A percentile compares a stretch with the other conserved stretches of the same genome.
Conservation (phyloP, 2,113 vertebrate species). For the Piliocolobus tephrosceles region DNA sequence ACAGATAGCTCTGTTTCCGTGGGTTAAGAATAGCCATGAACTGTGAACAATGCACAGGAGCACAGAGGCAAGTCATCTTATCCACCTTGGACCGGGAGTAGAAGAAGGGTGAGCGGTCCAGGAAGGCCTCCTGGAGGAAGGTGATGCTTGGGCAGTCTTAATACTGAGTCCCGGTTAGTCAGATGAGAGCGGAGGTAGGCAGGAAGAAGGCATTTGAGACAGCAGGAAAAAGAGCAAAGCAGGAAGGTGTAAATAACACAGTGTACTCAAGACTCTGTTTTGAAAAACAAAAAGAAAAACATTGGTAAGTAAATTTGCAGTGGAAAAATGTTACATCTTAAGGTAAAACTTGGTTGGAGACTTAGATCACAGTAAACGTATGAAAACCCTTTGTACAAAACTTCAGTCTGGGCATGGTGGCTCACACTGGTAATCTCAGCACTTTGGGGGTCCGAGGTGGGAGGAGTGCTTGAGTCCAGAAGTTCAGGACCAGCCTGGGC, state of each 20-base stretch:
- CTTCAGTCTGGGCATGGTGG: background rate
- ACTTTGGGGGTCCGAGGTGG: too few species aligned
- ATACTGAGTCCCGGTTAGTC: background rate
- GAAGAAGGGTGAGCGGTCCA: background rate
- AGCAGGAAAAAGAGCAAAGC: background rate
- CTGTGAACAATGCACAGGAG: background rate
- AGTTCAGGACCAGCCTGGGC: too few species aligned
- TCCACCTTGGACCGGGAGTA: background rate
- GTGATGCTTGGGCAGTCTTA: background rate
- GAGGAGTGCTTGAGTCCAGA: too few species aligned
- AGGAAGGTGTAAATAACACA: fast-evolving
- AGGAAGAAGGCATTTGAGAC: background rate
- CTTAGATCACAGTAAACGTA: background rate
- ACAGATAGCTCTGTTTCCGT: background rate
- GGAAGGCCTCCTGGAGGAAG: background rate
- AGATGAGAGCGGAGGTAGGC: background rate
- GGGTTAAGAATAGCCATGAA: background rate
- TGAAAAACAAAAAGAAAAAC: background rate
- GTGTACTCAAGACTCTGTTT: background rate
- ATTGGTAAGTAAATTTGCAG: background rate
- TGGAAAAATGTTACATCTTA: background rate
- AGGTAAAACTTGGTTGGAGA: background rate
- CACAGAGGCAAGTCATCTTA: background rate
- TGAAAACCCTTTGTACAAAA: background rate
- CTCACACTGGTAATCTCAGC: too few species aligned